Conservation (phyloP, 2,888 invertebrate species). For the Latrodectus elegans region DNA sequence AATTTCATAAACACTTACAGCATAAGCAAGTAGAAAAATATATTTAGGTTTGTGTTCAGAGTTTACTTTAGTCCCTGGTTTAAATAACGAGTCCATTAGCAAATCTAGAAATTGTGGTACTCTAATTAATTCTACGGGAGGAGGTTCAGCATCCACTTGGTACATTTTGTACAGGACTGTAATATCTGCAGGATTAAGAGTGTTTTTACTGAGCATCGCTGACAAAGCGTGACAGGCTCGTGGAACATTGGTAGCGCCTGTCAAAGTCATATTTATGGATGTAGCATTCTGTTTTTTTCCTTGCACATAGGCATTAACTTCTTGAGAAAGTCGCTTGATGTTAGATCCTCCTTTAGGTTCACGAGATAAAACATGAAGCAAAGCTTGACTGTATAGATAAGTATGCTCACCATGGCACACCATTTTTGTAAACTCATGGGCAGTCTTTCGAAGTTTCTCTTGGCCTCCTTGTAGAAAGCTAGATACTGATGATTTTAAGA, state of each 20-base stretch:
- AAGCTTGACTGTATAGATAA: constrained; percentile 96
- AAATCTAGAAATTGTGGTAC: constrained; percentile 96
- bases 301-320: constrained; percentile 95
- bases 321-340: constrained; percentile 94
- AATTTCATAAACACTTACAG: constrained; percentile 93
- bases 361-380: constrained; percentile 90
- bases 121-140: constrained; percentile 93
- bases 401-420: constrained; percentile 99
- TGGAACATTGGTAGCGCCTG: constrained; percentile 92
- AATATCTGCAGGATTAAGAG: constrained; percentile 97
- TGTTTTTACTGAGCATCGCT: constrained; percentile 95
- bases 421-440: constrained; percentile 98
- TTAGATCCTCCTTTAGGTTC: constrained; percentile 93
- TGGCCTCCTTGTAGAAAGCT: constrained; percentile 93
- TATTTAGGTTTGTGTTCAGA: constrained; percentile 98
- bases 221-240: constrained; percentile 93
- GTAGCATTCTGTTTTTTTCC: constrained; percentile 97
- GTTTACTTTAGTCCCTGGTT: constrained; percentile 93
- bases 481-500: constrained; percentile 93
- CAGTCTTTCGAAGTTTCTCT: constrained; percentile 88
- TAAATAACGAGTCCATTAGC: constrained; percentile 93
- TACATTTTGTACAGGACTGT: constrained; percentile 93
- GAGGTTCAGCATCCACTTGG: constrained; percentile 86
- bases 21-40: constrained; percentile 93
- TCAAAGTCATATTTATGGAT: constrained; percentile 94